Percentiles rank a stretch among this genome's conserved stretches.
These are phyloP conservation scores for Falco rusticolus DNA, from an alignment of 2,797 vertebrate species.

Conservation along the genomic window DNA sequence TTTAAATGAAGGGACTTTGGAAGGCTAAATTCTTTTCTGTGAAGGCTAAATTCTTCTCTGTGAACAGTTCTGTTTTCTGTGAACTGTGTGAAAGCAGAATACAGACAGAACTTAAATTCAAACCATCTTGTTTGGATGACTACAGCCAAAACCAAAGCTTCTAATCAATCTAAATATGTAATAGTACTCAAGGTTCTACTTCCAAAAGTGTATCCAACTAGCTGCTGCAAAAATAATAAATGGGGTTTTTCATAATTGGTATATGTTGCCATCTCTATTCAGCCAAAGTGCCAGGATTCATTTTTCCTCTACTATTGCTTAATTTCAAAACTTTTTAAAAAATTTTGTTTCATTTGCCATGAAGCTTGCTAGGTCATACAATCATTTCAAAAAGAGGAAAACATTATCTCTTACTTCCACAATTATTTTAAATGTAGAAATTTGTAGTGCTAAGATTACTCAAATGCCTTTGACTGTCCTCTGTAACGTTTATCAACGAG, in stretches of 20 bases:
- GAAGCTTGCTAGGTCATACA: constrained; percentile 14
- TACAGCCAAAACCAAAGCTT: constrained; percentile 58
- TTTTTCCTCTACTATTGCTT: constrained; percentile 33
- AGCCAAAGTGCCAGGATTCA: constrained; percentile 7
- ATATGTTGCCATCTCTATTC: constrained; percentile 45
- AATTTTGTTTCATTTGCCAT: constrained; percentile 5
- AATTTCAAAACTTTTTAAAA: constrained; percentile 50
- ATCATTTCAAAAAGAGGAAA: not conserved
- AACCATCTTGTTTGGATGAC: constrained; percentile 47
- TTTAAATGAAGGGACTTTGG: not conserved
- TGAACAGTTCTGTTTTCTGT: not conserved
- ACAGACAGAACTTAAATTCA: constrained; percentile 52
- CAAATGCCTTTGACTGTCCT: not conserved
- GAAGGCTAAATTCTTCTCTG: not conserved
- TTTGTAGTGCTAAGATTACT: not conserved
- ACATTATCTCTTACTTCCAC: not conserved
- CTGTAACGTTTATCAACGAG: not conserved
- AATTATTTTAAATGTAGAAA: not conserved
- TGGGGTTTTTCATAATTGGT: not conserved
- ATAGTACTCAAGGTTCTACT: constrained; percentile 56
- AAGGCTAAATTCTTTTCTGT: not conserved
- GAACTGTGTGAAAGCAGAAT: constrained; percentile 33
- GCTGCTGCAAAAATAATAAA: constrained; percentile 30
- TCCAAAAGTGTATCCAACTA: constrained; percentile 48
- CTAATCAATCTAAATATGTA: constrained; percentile 61